Evolutionary conservation across 2,113 vertebrate genomes (phyloP), one percentile per base, ranked within the genome.

Genomic region (Eulemur macaco): DNA sequence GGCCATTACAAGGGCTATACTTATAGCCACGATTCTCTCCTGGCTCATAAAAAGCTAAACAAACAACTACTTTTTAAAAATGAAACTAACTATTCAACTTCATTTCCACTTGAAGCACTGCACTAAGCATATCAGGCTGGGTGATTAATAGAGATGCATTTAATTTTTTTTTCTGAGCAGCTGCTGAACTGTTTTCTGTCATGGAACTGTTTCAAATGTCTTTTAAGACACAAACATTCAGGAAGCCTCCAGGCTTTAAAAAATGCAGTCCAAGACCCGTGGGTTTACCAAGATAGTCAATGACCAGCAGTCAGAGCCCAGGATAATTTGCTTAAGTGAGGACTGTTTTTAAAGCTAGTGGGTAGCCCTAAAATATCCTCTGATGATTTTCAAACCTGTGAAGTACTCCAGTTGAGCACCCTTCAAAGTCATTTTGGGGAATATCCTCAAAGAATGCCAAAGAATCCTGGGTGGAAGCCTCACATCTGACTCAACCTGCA

Each of bases 391-490:
- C n/a, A 90, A 63, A 52, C 23, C 15, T 86, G 12, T 10, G 11
- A 76, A 34, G 9, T 54, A 27, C 37, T 42, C 74, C 29, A 54
- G n/a, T 10, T 15, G 31, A 89, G 47, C 25, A 66, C 21, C 18
- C 73, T 50, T 13, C 52, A n/a, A 76, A 78, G 50, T 64, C 45
- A 81, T 6, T 58, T 82, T 23, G 31, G 27, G n/a, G 11, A 50
- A 63, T 9, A 34, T 50, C n/a, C 47, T 29, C 77, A 64, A 0
- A 68, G 27, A 74, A 25, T 3, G 8, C 45, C 39, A 11, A 7
- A 54, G 34, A 71, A 13, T 10, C 14, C 9, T 0, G 0, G 54
- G n/a, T 5, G n/a, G 10, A 17, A 6, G 2, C 31, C 6, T 1
- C 12, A 18, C 15, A 31, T 9, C 39, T 76, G 34, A 18, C 25